phyloP scores from a whole-genome alignment of 2,113 vertebrate genomes.

The Hypocryptadius cinnamomeus region DNA sequence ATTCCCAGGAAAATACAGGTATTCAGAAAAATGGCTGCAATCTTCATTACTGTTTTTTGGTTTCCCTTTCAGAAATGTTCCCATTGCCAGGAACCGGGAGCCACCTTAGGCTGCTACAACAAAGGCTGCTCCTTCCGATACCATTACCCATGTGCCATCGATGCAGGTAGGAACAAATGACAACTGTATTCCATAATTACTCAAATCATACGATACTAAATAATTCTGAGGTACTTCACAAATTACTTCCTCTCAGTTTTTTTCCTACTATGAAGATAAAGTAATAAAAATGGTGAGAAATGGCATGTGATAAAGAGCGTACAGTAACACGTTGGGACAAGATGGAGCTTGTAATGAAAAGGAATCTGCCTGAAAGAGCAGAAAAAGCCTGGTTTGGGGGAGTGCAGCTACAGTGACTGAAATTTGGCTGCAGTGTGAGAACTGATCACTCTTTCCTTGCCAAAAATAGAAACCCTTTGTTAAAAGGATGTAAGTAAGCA shows the following conservation, averaged over 20 bases:
- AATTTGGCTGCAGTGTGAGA: background rate
- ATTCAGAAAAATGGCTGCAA: background rate
- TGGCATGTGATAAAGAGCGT: background rate
- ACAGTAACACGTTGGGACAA: fast-evolving
- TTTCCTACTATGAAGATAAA: background rate
- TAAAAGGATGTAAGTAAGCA: background rate
- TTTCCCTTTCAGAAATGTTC: slow-evolving; percentile 85
- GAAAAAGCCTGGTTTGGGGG: background rate
- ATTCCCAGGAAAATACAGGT: background rate
- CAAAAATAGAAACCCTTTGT: background rate
- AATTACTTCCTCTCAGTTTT: background rate
- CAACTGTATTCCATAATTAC: background rate
- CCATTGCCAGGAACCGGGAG: slow-evolving; percentile 92
- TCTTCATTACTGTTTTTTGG: background rate
- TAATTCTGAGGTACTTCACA: background rate
- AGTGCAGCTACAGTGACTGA: background rate
- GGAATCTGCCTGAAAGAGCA: background rate
- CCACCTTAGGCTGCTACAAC: slow-evolving; percentile 97
- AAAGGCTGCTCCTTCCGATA: slow-evolving; percentile 98
- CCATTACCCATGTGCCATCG: slow-evolving; percentile 94
- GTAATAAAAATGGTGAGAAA: background rate
- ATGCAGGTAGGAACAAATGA: slow-evolving; percentile 82
- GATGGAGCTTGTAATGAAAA: background rate
- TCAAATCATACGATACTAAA: background rate
- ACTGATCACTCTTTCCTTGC: background rate